Conservation (phyloP, 2,113 vertebrate species). For the rat (Rattus norvegicus) region GRCr8 NC_086029.1:24404501-24405000, state of each 20-base stretch:
- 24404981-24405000: neutral
- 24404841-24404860: slow-evolving; percentile 77
- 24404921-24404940: slow-evolving; percentile 63
- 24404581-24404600: neutral
- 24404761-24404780: slow-evolving; percentile 77
- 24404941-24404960: slow-evolving; percentile 24
- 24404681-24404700: neutral
- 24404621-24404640: neutral
- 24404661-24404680: neutral
- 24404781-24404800: slow-evolving; percentile 76
- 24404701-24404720: neutral
- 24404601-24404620: neutral
- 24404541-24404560: neutral
- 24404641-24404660: neutral
- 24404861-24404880: slow-evolving; percentile 76
- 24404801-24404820: slow-evolving; percentile 79
- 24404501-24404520: neutral
- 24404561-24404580: neutral
- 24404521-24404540: neutral
- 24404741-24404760: slow-evolving; percentile 46
- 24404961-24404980: slow-evolving; percentile 3
- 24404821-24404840: slow-evolving; percentile 76
- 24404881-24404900: slow-evolving; percentile 73
- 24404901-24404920: slow-evolving; percentile 65
- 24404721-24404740: slow-evolving; percentile 52